Evolutionary conservation across 1,140 invertebrate species (phyloP), one percentile per base, ranked within the genome.

Genomic region (Hylyphantes graminicola): DNA sequence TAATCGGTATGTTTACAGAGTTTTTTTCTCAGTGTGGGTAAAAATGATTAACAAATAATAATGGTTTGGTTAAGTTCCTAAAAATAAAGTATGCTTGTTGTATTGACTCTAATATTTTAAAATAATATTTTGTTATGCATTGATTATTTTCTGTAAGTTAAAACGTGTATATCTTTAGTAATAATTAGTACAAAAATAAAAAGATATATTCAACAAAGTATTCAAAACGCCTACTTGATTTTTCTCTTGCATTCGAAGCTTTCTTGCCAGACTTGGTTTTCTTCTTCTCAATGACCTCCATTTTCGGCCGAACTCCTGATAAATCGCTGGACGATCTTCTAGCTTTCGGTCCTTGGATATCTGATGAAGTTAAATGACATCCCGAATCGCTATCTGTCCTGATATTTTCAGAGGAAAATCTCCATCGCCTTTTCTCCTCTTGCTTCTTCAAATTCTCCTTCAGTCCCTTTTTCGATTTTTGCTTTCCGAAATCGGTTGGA

Each of bases 241-340:
- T 81, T 4, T 81, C 79, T 21, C 57, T 55, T 8, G 51, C 50
- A 21, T 57, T 70, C 0, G 51, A 83, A 21, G n/a, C 55, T 67
- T 74, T 70, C 50, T 83, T 83, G 2, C 59, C 59, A 35, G 17
- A 74, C 65, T 83, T 83, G 13, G 3, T 75, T 53, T 83, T 83
- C 19, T 83, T 83, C 80, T 74, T 83, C 19, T 83, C 80, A 7
- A 67, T 12, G 6, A 65, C 13, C 0, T 74, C 61, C 6, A 48
- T 0, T 48, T 74, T 55, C 17, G 72, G 57, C 53, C 75, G 74
- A 15, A n/a, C 55, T 4, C 70, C 70, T 50, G 53, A 48, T 48
- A 75, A 75, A 51, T 83, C 80, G 50, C 70, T 83, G 17, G 72
- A 83, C 21, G 80, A 74, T 57, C 80, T 83, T 55, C 63, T 64